These are phyloP conservation scores for Scomber scombrus DNA, from an alignment of 2,113 vertebrate species.

Conservation along the genomic window DNA sequence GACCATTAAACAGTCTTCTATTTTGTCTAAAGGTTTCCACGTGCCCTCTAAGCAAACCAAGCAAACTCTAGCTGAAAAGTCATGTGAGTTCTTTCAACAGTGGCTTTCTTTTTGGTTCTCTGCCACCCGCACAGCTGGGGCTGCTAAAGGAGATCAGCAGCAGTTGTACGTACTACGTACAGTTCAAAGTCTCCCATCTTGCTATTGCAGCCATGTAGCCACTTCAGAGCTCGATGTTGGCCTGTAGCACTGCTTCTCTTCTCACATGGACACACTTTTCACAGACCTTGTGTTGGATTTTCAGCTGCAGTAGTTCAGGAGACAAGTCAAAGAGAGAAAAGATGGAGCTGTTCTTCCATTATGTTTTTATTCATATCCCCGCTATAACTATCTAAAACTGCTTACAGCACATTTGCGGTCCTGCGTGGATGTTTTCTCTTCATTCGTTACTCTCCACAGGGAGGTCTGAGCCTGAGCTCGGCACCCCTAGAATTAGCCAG, in stretches of 20 bases:
- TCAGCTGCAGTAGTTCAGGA: slow-evolving; percentile 30
- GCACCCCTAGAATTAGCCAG: not conserved
- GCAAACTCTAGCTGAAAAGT: not conserved
- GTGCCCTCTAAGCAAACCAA: slow-evolving; percentile 9
- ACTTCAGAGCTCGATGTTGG: slow-evolving; percentile 1
- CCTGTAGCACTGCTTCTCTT: not conserved
- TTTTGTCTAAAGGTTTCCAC: not conserved
- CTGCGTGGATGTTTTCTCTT: slow-evolving; percentile 1
- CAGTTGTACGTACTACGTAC: too few species aligned
- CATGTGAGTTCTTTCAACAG: slow-evolving; percentile 44
- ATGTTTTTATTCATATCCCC: not conserved
- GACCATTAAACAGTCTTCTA: slow-evolving; percentile 1
- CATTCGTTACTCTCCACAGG: not conserved
- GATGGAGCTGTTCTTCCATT: not conserved
- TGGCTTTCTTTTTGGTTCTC: slow-evolving; percentile 33
- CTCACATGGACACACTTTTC: slow-evolving; percentile 8
- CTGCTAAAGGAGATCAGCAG: slow-evolving; percentile 12
- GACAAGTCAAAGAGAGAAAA: slow-evolving; percentile 2
- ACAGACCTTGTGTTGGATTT: slow-evolving; percentile 3
- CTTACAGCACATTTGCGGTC: not conserved
- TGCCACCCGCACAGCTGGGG: not conserved
- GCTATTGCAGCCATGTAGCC: not conserved
- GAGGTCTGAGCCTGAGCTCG: not conserved
- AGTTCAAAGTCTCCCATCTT: slow-evolving; percentile 3
- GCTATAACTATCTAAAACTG: not conserved